Conservation (phyloP, 2,113 vertebrate species). For the Empidonax traillii region DNA sequence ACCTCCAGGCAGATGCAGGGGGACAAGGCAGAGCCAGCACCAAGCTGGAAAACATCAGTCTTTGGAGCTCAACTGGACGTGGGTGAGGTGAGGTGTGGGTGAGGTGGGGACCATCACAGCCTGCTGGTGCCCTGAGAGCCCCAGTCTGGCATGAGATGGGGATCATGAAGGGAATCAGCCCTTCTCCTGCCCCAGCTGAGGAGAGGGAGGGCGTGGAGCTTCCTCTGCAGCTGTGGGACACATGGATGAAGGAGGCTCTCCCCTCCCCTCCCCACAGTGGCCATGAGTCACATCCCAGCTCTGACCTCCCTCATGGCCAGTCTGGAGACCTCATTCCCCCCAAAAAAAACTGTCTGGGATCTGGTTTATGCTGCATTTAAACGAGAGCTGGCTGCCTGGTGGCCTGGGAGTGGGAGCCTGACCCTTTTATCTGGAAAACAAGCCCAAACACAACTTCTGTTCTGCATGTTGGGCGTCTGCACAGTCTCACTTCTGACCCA, state of each 20-base stretch:
- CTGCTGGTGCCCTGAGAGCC: background rate
- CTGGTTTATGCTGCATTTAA: background rate
- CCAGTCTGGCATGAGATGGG: background rate
- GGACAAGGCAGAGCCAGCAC: background rate
- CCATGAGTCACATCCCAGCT: background rate
- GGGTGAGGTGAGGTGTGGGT: too few species aligned
- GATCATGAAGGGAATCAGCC: background rate
- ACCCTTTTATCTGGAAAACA: background rate
- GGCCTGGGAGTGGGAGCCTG: background rate
- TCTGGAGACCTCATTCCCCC: background rate
- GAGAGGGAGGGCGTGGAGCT: background rate
- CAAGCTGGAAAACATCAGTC: background rate
- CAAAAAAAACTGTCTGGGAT: background rate
- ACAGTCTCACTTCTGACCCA: background rate
- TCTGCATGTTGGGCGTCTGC: background rate
- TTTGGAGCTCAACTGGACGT: background rate
- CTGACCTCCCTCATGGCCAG: background rate
- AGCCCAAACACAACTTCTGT: background rate
- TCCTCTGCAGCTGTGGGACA: background rate
- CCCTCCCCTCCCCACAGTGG: background rate
- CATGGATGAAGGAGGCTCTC: background rate
- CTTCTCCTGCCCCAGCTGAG: background rate
- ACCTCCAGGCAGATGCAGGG: rapidly evolving
- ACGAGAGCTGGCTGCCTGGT: background rate
- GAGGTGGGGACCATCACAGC: too few species aligned